Base-by-base conservation (phyloP, 2,797 vertebrate genomes). In the Acrocephalus scirpaceus region DNA sequence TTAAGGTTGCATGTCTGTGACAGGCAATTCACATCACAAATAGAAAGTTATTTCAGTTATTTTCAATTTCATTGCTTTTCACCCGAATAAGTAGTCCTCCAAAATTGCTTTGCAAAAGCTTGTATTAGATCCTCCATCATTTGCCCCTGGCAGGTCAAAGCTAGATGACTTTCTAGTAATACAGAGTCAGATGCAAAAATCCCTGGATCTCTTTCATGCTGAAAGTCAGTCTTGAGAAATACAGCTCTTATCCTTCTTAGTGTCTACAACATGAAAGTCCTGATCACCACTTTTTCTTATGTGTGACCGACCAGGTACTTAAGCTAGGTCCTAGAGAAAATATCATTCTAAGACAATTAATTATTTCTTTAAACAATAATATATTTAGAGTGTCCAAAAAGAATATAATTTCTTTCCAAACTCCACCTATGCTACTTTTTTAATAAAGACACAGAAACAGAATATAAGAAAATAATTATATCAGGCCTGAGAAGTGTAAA, bases 391-490 rank as follows among this genome's bases (percentile, higher is more conserved):
- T 95, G 83, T 36, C 48, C 76, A 88, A 53, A 30, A 95, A 92
- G n/a, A 96, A 92, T 77, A 83, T 16, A 47, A 95, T 96, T 96
- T 95, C 83, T 72, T 88, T 74, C 70, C 66, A 94, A 92, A 89
- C 57, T 92, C 84, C 65, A 80, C 19, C 70, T 65, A 45, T 47
- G 51, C 27, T 77, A 72, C 51, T 78, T 86, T 86, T 97, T 84
- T 85, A 21, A 76, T 50, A 76, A 76, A 67, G 56, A 60, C 77
- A 93, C 32, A 61, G 53, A 86, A 87, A 94, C 42, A 88, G 71
- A 75, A 62, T 70, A 66, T 51, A 34, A 94, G 57, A 87, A 96
- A 81, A 95, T 95, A 95, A 96, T 94, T 86, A 48, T 67, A 87
- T 71, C 25, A 29, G 91, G 61, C 34, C 76, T 47, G 50, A 96